Conservation (phyloP, 2,797 vertebrate species). For the Protosalanx chinensis region DNA sequence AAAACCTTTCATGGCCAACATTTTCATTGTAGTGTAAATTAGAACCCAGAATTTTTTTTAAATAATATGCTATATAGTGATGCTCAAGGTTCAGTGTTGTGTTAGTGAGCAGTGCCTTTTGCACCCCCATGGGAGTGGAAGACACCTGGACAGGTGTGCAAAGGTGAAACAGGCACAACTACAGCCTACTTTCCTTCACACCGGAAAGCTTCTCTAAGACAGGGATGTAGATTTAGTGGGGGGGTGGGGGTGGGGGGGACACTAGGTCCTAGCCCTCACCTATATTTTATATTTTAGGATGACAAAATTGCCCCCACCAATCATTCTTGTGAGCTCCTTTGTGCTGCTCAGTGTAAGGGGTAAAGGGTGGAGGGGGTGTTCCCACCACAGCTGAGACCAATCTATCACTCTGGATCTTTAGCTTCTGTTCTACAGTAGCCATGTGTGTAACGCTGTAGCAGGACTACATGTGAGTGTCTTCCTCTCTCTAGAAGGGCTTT, state of each 20-base stretch:
- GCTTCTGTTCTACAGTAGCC: slow-evolving; percentile 14
- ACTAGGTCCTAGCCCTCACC: too few relatives aligned
- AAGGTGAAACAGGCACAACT: slow-evolving; percentile 34
- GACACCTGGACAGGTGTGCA: slow-evolving; percentile 57
- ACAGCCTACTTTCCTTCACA: slow-evolving; percentile 29
- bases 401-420: too few relatives aligned
- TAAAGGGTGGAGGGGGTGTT: too few relatives aligned
- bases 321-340: too few relatives aligned
- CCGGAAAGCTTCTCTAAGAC: slow-evolving; percentile 22
- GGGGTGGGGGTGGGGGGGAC: too few relatives aligned
- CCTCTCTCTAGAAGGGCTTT: too few relatives aligned
- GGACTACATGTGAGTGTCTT: too few relatives aligned
- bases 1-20: slow-evolving; percentile 21
- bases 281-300: too few relatives aligned
- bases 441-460: background rate
- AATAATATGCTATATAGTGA: background rate
- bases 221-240: too few relatives aligned
- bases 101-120: slow-evolving; percentile 43
- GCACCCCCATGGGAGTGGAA: slow-evolving; percentile 32
- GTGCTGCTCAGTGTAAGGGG: too few relatives aligned
- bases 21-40: slow-evolving; percentile 33
- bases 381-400: too few relatives aligned
- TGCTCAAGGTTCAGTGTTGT: slow-evolving; percentile 46
- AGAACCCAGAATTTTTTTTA: background rate
- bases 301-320: too few relatives aligned